Percentiles rank a stretch among this genome's conserved stretches.
These are phyloP conservation scores for Nematostella vectensis DNA, from an alignment of 92 coral and sea anemone genomes.

Conservation along the genomic window DNA sequence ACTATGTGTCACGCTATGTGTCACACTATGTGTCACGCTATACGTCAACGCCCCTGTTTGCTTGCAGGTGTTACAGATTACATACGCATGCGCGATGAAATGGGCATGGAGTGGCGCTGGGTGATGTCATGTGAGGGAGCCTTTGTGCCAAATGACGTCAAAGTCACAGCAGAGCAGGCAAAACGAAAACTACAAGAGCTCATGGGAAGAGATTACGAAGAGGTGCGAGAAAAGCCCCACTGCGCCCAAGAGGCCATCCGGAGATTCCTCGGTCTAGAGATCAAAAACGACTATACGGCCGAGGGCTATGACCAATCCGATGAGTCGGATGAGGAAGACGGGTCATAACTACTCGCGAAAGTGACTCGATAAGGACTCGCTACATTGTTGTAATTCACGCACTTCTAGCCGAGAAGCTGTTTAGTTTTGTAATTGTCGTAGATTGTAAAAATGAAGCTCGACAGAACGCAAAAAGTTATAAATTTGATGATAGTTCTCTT, in stretches of 20 bases:
- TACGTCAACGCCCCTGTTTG: neutral
- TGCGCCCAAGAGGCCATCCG: constrained; percentile 40
- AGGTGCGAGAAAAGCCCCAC: constrained; percentile 29
- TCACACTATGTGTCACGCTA: neutral
- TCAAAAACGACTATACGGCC: constrained; percentile 13
- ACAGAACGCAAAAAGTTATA: no score
- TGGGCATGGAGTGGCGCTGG: constrained; percentile 39
- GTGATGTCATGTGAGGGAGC: constrained; percentile 21
- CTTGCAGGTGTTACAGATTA: constrained; percentile 13
- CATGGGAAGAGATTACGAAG: constrained; percentile 36
- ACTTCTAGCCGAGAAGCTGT: no score
- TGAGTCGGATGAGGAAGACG: constrained; percentile 13
- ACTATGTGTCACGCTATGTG: no score
- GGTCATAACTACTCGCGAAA: no score
- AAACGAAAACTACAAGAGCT: constrained; percentile 24
- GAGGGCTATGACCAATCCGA: constrained; percentile 20
- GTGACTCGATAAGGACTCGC: neutral
- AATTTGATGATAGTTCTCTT: no score
- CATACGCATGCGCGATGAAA: constrained; percentile 31
- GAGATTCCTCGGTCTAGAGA: constrained; percentile 12
- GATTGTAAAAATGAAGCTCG: no score
- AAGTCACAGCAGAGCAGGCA: constrained; percentile 30
- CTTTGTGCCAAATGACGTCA: constrained; percentile 16
- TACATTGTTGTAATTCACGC: no score
- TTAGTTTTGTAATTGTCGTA: no score